phyloP scores from a whole-genome alignment of 2,113 vertebrate genomes.

The Gallinago paraguaiae region DNA sequence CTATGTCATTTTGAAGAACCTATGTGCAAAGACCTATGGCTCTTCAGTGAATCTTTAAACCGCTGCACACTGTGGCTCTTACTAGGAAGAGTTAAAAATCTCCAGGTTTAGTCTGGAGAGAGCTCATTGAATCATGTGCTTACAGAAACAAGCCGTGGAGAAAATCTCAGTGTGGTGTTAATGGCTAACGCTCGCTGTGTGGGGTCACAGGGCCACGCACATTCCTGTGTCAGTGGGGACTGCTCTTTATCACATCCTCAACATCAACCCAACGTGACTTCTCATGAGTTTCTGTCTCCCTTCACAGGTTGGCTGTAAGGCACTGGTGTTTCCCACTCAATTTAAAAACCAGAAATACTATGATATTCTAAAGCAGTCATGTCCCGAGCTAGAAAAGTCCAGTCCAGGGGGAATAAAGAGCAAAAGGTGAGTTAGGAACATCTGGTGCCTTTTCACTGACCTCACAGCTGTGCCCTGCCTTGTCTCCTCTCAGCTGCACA shows the following conservation, averaged over 20 bases:
- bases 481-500: neutral
- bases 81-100: neutral
- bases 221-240: neutral
- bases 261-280: neutral
- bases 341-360: constrained; percentile 91
- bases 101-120: neutral
- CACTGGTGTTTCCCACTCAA: constrained; percentile 84
- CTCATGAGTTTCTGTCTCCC: constrained; percentile 5
- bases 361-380: constrained; percentile 85
- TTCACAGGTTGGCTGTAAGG: constrained; percentile 88
- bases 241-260: neutral
- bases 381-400: constrained; percentile 85
- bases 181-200: neutral
- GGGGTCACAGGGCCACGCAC: neutral
- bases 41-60: neutral
- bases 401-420: constrained; percentile 84
- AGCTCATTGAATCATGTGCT: neutral
- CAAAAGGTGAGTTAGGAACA: constrained; percentile 77
- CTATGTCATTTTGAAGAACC: too few species aligned
- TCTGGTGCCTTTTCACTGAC: neutral
- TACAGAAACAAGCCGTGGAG: neutral
- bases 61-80: neutral
- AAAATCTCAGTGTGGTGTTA: neutral
- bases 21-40: neutral
- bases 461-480: neutral